Percentiles rank a stretch among this genome's conserved stretches.
phyloP scores from a whole-genome alignment of 2,113 vertebrate genomes.

The Castor canadensis region DNA sequence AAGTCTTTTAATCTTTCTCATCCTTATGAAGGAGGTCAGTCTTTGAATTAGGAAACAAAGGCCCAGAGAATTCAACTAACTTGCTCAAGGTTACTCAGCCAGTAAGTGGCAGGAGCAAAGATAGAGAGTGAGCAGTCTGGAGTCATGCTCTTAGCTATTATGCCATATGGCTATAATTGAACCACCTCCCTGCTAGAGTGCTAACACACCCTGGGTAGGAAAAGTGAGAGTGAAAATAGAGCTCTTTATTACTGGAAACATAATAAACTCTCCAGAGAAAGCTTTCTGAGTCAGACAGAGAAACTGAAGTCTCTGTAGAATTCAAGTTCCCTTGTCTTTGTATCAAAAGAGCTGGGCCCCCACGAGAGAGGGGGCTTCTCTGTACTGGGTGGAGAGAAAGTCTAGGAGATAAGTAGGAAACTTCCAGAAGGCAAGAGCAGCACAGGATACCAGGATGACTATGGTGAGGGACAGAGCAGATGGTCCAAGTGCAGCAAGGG shows the following conservation, averaged over 20 bases:
- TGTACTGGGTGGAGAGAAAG: neutral
- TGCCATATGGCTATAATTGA: slow-evolving; percentile 47
- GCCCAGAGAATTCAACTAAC: neutral
- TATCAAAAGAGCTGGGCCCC: neutral
- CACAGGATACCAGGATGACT: neutral
- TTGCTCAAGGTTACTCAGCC: neutral
- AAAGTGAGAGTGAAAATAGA: slow-evolving; percentile 12
- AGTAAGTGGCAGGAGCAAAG: neutral
- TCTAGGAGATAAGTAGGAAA: neutral
- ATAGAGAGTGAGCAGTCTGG: neutral
- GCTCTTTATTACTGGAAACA: slow-evolving; percentile 63
- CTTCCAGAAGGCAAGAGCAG: neutral
- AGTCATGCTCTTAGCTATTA: neutral
- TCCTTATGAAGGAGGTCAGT: neutral
- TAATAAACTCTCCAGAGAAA: slow-evolving; percentile 58
- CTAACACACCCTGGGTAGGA: neutral
- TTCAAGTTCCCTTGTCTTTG: neutral
- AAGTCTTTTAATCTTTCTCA: neutral
- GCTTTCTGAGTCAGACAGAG: slow-evolving; percentile 14
- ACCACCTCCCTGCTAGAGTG: neutral
- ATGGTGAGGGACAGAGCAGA: neutral
- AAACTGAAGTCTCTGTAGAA: neutral
- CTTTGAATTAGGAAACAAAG: slow-evolving; percentile 13
- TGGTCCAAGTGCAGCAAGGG: neutral
- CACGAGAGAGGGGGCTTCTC: neutral